Conservation (phyloP, 2,113 vertebrate genomes). For the Lagenorhynchus albirostris region DNA sequence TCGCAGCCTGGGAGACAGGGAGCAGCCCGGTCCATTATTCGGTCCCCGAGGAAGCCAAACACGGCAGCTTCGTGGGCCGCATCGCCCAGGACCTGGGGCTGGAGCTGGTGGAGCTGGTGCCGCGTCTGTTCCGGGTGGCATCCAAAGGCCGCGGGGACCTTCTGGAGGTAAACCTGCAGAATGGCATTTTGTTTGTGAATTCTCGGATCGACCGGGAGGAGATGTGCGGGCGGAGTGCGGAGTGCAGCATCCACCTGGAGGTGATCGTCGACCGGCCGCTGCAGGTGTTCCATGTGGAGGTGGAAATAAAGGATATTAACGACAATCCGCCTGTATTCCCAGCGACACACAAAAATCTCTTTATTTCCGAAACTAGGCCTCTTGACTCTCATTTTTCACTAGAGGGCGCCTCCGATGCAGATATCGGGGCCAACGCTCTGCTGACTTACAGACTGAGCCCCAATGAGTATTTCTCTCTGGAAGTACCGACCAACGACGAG, state of each 20-base stretch:
- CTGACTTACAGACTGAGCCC: slow-evolving; percentile 80
- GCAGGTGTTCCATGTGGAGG: slow-evolving; percentile 83
- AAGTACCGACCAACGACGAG: slow-evolving; percentile 53
- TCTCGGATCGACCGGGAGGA: slow-evolving; percentile 90
- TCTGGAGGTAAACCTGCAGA: slow-evolving; percentile 84
- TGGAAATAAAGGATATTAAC: slow-evolving; percentile 86
- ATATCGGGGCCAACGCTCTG: slow-evolving; percentile 81
- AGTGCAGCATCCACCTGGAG: slow-evolving; percentile 81
- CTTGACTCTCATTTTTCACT: slow-evolving; percentile 75
- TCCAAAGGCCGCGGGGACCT: slow-evolving; percentile 78
- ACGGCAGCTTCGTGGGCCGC: slow-evolving; percentile 78
- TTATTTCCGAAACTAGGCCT: slow-evolving; percentile 70
- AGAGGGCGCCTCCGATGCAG: slow-evolving; percentile 79
- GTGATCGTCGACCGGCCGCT: slow-evolving; percentile 82
- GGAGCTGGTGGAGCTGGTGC: slow-evolving; percentile 73
- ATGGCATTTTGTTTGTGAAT: too few species aligned
- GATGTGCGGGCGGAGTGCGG: slow-evolving; percentile 84
- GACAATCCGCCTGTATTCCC: slow-evolving; percentile 82
- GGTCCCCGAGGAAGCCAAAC: slow-evolving; percentile 79
- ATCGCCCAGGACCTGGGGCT: slow-evolving; percentile 78
- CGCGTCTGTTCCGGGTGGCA: slow-evolving; percentile 56
- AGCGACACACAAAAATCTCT: slow-evolving; percentile 39
- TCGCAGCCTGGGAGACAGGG: not conserved
- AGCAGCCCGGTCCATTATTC: slow-evolving; percentile 81
- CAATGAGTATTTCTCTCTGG: slow-evolving; percentile 79